phyloP scores from a whole-genome alignment of 1,140 invertebrate genomes.

The Eurosta solidaginis region DNA sequence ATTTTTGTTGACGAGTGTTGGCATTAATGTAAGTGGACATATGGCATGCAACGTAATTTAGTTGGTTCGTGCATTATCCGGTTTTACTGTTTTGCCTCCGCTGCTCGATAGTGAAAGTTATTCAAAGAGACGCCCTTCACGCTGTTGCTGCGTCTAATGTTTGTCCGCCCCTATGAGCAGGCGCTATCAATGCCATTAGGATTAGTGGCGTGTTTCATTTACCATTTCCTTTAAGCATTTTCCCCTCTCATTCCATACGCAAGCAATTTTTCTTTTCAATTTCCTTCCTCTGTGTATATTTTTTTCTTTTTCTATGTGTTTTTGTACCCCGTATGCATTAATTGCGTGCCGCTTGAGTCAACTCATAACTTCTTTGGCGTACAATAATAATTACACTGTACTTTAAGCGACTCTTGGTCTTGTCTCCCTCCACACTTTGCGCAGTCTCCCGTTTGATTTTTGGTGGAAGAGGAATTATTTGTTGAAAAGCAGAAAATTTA shows the following conservation, averaged over 20 bases:
- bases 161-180: not conserved
- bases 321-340: slow-evolving; percentile 7
- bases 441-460: not conserved
- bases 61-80: not conserved
- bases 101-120: not conserved
- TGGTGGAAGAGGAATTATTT: not conserved
- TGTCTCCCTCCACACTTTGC: not conserved
- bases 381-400: slow-evolving; percentile 3
- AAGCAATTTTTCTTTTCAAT: not conserved
- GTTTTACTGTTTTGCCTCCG: not conserved
- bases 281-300: too few species aligned
- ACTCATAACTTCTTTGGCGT: slow-evolving; percentile 18
- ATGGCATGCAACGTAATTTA: slow-evolving; percentile 17
- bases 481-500: not conserved
- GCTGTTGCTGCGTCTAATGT: too few species aligned
- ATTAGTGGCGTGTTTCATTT: not conserved
- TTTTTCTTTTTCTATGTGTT: too few species aligned
- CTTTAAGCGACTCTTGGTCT: not conserved
- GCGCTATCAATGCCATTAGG: slow-evolving; percentile 17
- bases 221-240: not conserved
- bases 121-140: not conserved
- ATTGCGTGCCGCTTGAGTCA: slow-evolving; percentile 3
- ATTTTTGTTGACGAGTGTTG: not conserved
- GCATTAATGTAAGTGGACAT: slow-evolving; percentile 9
- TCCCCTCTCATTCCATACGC: not conserved